Percentiles rank a stretch among this genome's conserved stretches.
Evolutionary conservation across 1,140 invertebrate species (phyloP).

Genomic region (Cephus cinctus): DNA sequence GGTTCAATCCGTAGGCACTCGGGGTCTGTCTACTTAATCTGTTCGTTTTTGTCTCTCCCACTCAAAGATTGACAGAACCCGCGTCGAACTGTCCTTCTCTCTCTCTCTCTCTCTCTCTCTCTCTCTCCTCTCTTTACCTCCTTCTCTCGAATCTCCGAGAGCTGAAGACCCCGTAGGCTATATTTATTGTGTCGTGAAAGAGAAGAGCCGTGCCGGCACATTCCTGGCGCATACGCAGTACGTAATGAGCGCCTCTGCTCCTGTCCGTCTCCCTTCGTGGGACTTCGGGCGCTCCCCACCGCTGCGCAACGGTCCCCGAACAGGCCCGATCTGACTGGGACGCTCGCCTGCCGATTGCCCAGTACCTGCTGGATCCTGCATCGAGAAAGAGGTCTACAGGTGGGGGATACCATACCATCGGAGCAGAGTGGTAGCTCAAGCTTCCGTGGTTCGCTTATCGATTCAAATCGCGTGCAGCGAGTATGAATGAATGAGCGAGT

Average conservation of each 20-base stretch:
- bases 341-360: background rate
- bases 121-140: constrained; percentile 12
- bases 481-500: constrained; percentile 48
- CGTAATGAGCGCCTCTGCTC: constrained; percentile 53
- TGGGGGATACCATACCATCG: constrained; percentile 9
- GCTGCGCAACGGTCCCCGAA: constrained; percentile 12
- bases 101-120: constrained; percentile 17
- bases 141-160: constrained; percentile 12
- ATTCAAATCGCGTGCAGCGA: constrained; percentile 44
- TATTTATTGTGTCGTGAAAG: constrained; percentile 48
- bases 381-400: background rate
- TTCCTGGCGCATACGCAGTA: constrained; percentile 50
- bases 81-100: constrained; percentile 12
- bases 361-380: background rate
- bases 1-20: too few relatives aligned
- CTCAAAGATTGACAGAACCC: too few relatives aligned
- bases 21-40: too few relatives aligned
- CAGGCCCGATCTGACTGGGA: background rate
- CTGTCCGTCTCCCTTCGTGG: constrained; percentile 40
- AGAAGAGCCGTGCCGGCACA: constrained; percentile 31
- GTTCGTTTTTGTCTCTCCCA: too few relatives aligned
- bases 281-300: constrained; percentile 29
- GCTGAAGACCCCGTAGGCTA: constrained; percentile 32
- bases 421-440: background rate
- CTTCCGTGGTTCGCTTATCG: constrained; percentile 33